Percentiles rank a stretch among this genome's conserved stretches.
Evolutionary conservation across 2,797 vertebrate species (phyloP).

Genomic region (Phaenicophaeus curvirostris): DNA sequence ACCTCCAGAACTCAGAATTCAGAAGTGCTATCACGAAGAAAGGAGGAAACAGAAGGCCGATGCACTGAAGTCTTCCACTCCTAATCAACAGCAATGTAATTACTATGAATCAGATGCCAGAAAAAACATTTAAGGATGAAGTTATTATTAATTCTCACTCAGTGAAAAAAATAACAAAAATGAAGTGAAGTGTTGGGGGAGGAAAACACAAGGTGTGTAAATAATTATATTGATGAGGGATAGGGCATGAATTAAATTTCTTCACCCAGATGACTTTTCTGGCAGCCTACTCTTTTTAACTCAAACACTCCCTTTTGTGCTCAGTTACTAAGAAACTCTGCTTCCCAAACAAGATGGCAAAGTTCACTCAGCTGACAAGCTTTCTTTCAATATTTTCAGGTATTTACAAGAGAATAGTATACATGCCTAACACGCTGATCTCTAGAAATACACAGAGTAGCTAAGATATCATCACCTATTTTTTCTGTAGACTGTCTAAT

Average conservation of each 20-base stretch:
- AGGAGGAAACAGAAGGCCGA: background rate
- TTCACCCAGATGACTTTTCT: background rate
- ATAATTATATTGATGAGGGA: background rate
- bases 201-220: background rate
- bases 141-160: background rate
- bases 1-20: background rate
- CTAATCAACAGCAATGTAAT: background rate
- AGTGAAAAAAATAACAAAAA: background rate
- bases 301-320: background rate
- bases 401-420: background rate
- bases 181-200: background rate
- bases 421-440: accelerated
- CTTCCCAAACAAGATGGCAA: background rate
- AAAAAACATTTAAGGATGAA: background rate
- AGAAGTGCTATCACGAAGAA: background rate
- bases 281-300: background rate
- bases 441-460: background rate
- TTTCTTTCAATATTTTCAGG: background rate
- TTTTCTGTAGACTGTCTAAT: background rate
- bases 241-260: background rate
- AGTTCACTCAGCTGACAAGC: background rate
- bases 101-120: background rate
- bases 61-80: background rate
- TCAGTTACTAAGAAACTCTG: background rate
- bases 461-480: background rate